phyloP scores from a whole-genome alignment of 2,888 invertebrate species.

The Pomacea canaliculata region DNA sequence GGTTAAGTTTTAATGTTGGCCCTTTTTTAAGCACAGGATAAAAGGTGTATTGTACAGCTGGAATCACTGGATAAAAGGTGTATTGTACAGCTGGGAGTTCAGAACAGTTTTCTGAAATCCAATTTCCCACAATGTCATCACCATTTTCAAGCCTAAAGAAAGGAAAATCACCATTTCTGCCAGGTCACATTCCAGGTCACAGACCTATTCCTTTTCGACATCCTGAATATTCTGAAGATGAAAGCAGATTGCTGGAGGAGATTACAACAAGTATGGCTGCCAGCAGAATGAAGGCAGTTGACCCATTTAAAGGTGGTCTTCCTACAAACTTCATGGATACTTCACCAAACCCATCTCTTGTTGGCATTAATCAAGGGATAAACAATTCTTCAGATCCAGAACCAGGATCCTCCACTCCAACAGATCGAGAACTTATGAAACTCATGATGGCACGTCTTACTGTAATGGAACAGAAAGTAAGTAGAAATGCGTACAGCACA shows the following conservation, averaged over 20 bases:
- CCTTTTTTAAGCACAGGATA: too few relatives aligned
- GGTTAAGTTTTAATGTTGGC: too few relatives aligned
- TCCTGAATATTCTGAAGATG: conserved; percentile 61
- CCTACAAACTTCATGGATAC: conserved; percentile 38
- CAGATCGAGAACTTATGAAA: conserved; percentile 65
- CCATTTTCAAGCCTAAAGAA: conserved; percentile 59
- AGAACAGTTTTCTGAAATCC: too few relatives aligned
- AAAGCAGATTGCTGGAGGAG: conserved; percentile 60
- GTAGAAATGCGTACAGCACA: not conserved
- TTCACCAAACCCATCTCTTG: conserved; percentile 34
- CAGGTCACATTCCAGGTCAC: conserved; percentile 42
- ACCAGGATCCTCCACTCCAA: conserved; percentile 37
- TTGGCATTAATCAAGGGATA: not conserved
- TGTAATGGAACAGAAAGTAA: conserved; percentile 55
- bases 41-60: too few relatives aligned
- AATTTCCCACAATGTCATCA: conserved; percentile 44
- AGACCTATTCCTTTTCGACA: conserved; percentile 50
- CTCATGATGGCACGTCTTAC: conserved; percentile 65
- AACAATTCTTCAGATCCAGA: not conserved
- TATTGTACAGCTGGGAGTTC: too few relatives aligned
- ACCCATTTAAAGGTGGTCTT: conserved; percentile 49
- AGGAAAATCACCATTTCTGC: conserved; percentile 43
- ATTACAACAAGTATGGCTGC: conserved; percentile 61
- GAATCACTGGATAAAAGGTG: too few relatives aligned
- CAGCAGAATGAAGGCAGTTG: conserved; percentile 43